These are phyloP conservation scores for Hydrozoanthus gracilis DNA, from an alignment of 92 coral and sea anemone species.

Conservation along the genomic window DNA sequence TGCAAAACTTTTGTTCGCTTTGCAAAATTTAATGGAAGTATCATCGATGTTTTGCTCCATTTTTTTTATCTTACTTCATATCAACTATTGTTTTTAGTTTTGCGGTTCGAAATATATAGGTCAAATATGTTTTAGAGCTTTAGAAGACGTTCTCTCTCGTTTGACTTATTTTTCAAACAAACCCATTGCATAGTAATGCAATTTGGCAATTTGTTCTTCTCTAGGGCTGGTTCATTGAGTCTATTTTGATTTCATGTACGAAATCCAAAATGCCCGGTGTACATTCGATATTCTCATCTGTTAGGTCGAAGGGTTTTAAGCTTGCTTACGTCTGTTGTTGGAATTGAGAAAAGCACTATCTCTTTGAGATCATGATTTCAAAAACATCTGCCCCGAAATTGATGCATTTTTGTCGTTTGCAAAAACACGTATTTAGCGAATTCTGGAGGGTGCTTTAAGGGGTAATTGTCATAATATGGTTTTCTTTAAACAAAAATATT, in stretches of 20 bases:
- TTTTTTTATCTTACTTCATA: slow-evolving; percentile 31
- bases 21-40: slow-evolving; percentile 55
- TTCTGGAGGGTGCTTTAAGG: slow-evolving; percentile 63
- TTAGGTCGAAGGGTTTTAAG: slow-evolving; percentile 32
- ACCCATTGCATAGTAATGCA: slow-evolving; percentile 61
- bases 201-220: slow-evolving; percentile 55
- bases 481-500: slow-evolving; percentile 60
- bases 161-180: slow-evolving; percentile 43
- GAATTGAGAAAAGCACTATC: slow-evolving; percentile 21
- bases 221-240: slow-evolving; percentile 13
- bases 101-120: slow-evolving; percentile 8
- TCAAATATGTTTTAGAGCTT: slow-evolving; percentile 45
- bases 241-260: slow-evolving; percentile 2
- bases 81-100: slow-evolving; percentile 26
- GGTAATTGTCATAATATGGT: slow-evolving; percentile 68
- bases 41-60: slow-evolving; percentile 30
- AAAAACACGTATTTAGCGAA: slow-evolving; percentile 62
- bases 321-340: slow-evolving; percentile 24
- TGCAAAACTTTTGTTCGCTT: slow-evolving; percentile 61
- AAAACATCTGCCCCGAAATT: slow-evolving; percentile 58
- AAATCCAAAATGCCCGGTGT: slow-evolving; percentile 19
- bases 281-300: not conserved
- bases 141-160: slow-evolving; percentile 14
- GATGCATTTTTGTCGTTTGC: slow-evolving; percentile 55
- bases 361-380: slow-evolving; percentile 19